Percentiles rank a stretch among this genome's conserved stretches.
These are phyloP conservation scores for Toxostoma redivivum DNA, from an alignment of 2,113 vertebrate species.

Conservation along the genomic window DNA sequence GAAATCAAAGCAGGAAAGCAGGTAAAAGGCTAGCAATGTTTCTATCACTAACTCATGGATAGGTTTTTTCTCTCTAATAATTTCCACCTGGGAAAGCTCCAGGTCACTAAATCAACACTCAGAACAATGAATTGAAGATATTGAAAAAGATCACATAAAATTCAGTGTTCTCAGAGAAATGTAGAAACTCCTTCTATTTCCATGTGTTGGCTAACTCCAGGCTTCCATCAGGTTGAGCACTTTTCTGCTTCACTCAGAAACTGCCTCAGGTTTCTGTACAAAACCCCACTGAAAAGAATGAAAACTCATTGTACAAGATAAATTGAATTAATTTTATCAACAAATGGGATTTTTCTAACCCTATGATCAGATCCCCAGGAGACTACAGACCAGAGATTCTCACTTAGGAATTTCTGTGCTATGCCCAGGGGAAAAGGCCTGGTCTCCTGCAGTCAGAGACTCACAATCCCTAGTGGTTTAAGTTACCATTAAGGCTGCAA, in stretches of 20 bases:
- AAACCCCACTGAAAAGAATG: neutral
- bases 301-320: neutral
- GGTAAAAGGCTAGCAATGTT: slow-evolving; percentile 6
- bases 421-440: neutral
- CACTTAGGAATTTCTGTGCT: neutral
- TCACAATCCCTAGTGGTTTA: neutral
- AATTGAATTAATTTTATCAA: neutral
- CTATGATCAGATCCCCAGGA: neutral
- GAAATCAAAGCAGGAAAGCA: slow-evolving; percentile 17
- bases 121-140: neutral
- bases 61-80: neutral
- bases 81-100: neutral
- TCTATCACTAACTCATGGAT: neutral
- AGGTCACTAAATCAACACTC: neutral
- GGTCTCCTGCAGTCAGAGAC: rapidly evolving
- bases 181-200: neutral
- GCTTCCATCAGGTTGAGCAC: neutral
- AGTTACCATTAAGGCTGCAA: neutral
- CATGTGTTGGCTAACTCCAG: neutral
- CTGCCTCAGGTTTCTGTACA: neutral
- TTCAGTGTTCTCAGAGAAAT: neutral
- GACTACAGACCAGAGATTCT: neutral
- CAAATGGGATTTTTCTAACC: neutral
- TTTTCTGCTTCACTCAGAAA: neutral
- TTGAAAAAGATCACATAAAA: neutral